A percentile compares a stretch with the other conserved stretches of the same genome.
Conservation (phyloP, 2,888 invertebrate genomes). For the Microctonus brassicae region DNA sequence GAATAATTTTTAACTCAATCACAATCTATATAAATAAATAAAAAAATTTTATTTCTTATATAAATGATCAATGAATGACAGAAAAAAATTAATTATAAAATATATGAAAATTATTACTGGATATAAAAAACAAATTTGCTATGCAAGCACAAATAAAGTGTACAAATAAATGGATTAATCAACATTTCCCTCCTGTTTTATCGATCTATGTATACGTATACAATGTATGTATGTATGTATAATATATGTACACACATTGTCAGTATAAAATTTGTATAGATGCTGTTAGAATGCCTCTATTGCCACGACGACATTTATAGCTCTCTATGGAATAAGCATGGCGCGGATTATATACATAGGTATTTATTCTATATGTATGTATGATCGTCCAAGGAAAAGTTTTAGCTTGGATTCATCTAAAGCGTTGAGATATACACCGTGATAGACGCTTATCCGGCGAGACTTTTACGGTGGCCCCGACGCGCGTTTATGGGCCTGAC, state of each 20-base stretch:
- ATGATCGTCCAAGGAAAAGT: constrained; percentile 40
- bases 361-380: constrained; percentile 36
- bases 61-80: too few relatives aligned
- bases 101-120: too few relatives aligned
- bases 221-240: background rate
- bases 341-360: constrained; percentile 16
- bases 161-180: too few relatives aligned
- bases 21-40: too few relatives aligned
- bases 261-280: background rate
- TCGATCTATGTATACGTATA: too few relatives aligned
- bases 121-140: too few relatives aligned
- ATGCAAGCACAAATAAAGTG: too few relatives aligned
- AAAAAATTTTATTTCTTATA: too few relatives aligned
- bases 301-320: background rate
- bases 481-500: constrained; percentile 21
- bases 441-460: constrained; percentile 34
- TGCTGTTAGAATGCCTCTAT: constrained; percentile 12
- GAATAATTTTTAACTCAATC: too few relatives aligned
- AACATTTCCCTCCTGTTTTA: too few relatives aligned
- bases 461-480: constrained; percentile 29
- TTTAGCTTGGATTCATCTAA: constrained; percentile 42
- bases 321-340: constrained; percentile 22
- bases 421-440: constrained; percentile 42
- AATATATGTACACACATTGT: background rate
- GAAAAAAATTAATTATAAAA: too few relatives aligned